A percentile compares a stretch with the other conserved stretches of the same genome.
Evolutionary conservation across 2,888 invertebrate genomes (phyloP).

Genomic region (Plebejus anna): DNA sequence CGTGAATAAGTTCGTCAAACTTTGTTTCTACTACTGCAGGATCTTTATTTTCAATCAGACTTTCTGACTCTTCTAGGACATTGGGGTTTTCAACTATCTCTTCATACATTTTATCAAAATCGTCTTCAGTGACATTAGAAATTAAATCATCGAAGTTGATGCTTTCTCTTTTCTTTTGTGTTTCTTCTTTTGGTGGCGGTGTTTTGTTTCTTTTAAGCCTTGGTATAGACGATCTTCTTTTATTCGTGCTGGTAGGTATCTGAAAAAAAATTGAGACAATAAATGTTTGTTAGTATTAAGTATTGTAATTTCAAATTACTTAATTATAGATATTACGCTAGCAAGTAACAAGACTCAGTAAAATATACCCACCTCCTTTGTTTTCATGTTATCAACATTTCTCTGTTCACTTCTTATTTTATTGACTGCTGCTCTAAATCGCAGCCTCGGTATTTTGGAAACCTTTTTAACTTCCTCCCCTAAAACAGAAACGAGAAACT

Average conservation of each 20-base stretch:
- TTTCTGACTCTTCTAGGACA: slow-evolving; percentile 27
- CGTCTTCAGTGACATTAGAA: slow-evolving; percentile 49
- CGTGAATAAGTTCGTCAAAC: slow-evolving; percentile 68
- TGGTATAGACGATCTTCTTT: slow-evolving; percentile 46
- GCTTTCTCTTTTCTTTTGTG: slow-evolving; percentile 1
- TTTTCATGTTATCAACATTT: slow-evolving; percentile 39
- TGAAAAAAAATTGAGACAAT: neutral
- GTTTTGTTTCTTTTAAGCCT: slow-evolving; percentile 41
- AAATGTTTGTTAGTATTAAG: neutral
- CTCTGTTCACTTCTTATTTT: slow-evolving; percentile 45
- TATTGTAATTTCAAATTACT: too few relatives aligned
- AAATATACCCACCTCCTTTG: slow-evolving; percentile 38
- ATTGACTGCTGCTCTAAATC: slow-evolving; percentile 53
- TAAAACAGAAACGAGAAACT: slow-evolving; percentile 38
- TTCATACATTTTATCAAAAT: slow-evolving; percentile 67
- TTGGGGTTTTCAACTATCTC: slow-evolving; percentile 49
- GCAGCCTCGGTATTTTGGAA: slow-evolving; percentile 56
- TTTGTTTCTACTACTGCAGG: slow-evolving; percentile 56
- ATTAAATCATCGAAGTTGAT: neutral
- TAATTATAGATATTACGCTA: too few relatives aligned
- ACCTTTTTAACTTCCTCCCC: slow-evolving; percentile 41
- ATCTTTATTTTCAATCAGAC: slow-evolving; percentile 46
- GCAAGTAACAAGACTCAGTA: neutral
- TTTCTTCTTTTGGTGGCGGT: slow-evolving; percentile 31
- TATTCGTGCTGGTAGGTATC: neutral